Evolutionary conservation across 2,888 invertebrate genomes (phyloP).

Genomic region (Mimachlamys varia): DNA sequence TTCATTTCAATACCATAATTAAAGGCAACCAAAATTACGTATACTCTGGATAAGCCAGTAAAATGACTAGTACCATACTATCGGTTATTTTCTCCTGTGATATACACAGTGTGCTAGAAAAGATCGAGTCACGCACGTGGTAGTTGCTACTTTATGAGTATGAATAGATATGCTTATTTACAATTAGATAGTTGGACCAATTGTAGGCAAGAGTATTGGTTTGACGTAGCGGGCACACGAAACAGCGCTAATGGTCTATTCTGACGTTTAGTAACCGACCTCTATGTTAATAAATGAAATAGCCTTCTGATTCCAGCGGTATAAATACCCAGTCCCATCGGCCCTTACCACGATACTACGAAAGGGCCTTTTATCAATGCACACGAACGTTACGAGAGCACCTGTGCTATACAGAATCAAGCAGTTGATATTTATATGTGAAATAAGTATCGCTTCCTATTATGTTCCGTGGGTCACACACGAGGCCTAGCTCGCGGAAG

Average conservation of each 20-base stretch:
- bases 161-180: conserved; percentile 27
- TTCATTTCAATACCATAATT: background rate
- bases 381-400: conserved; percentile 3
- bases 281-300: conserved; percentile 33
- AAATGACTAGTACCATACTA: background rate
- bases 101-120: conserved; percentile 9
- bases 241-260: background rate
- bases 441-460: background rate
- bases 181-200: conserved; percentile 21
- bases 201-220: conserved; percentile 15
- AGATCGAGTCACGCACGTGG: conserved; percentile 12
- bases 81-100: conserved; percentile 10
- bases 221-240: conserved; percentile 27
- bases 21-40: background rate
- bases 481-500: background rate
- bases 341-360: background rate
- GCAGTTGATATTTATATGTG: conserved; percentile 16
- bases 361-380: background rate
- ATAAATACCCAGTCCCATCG: conserved; percentile 22
- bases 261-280: conserved; percentile 16
- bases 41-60: background rate
- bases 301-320: background rate
- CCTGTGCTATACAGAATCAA: background rate
- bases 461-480: background rate
- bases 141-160: background rate